Conservation (phyloP, 2,113 vertebrate species). For the Pterophyllum scalare region DNA sequence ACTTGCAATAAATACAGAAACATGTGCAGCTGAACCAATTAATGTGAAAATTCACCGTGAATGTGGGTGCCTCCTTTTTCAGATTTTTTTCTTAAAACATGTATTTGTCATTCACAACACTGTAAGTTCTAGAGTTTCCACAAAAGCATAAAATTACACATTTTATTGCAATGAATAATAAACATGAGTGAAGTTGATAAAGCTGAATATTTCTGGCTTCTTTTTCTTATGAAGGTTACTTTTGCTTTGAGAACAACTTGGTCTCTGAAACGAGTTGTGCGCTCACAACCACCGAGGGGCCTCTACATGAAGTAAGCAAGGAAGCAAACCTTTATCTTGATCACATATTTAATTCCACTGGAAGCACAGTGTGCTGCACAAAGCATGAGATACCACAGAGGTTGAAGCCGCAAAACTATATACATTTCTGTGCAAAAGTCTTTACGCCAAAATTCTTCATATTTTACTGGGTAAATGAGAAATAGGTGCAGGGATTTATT, state of each 20-base stretch:
- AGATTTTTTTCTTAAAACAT: neutral
- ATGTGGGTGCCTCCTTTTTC: neutral
- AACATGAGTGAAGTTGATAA: neutral
- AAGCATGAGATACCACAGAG: no score
- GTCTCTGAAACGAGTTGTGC: neutral
- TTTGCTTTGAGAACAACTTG: neutral
- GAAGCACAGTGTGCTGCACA: no score
- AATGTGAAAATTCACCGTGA: constrained; percentile 9
- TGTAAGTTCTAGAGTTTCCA: neutral
- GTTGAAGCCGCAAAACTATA: no score
- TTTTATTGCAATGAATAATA: neutral
- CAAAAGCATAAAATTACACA: neutral
- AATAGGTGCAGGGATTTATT: no score
- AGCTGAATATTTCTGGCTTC: neutral
- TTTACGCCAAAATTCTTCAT: no score
- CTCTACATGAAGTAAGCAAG: no score
- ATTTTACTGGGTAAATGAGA: no score
- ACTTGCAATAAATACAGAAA: constrained; percentile 2
- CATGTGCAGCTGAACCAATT: constrained; percentile 10
- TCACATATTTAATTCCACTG: no score
- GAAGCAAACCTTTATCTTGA: no score
- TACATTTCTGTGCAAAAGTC: no score
- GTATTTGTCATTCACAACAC: neutral
- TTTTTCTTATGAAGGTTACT: neutral
- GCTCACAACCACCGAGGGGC: no score